These are phyloP conservation scores for Acanthosepion lycidas DNA, from an alignment of 2,888 invertebrate species.

Conservation along the genomic window DNA sequence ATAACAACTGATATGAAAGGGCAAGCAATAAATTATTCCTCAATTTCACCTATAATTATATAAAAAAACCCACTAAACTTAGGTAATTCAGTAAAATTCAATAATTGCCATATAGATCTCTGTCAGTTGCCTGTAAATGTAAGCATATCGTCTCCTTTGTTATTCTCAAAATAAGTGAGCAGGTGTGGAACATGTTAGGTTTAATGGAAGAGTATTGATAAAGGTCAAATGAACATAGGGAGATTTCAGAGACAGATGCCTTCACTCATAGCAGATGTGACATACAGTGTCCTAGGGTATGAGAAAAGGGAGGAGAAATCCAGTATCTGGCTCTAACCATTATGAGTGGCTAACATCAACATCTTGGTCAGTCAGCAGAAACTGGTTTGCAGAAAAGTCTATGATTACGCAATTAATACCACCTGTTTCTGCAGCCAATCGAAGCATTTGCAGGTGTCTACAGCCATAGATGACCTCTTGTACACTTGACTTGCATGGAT, in stretches of 20 bases:
- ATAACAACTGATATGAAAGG: neutral
- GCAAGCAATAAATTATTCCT: neutral
- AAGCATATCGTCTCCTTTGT: neutral
- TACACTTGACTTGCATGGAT: slow-evolving; percentile 22
- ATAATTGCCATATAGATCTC: slow-evolving; percentile 8
- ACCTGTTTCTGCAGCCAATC: slow-evolving; percentile 20
- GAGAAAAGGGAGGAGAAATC: neutral
- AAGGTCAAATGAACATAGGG: neutral
- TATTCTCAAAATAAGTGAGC: neutral
- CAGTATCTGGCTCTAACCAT: neutral
- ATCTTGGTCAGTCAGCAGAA: slow-evolving; percentile 20
- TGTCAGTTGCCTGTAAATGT: neutral
- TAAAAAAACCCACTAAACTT: neutral
- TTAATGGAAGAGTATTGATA: neutral
- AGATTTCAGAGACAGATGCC: neutral
- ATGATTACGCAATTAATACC: neutral
- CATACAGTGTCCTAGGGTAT: neutral
- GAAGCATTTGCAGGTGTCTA: neutral
- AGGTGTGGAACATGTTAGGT: neutral
- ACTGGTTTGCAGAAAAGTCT: neutral
- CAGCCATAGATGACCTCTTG: neutral
- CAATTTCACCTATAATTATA: neutral
- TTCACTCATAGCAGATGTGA: neutral
- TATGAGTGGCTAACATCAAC: slow-evolving; percentile 11
- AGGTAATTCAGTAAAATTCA: neutral